Evolutionary conservation across 2,113 vertebrate species (phyloP).

Genomic region (Andinoacara biseriatus): DNA sequence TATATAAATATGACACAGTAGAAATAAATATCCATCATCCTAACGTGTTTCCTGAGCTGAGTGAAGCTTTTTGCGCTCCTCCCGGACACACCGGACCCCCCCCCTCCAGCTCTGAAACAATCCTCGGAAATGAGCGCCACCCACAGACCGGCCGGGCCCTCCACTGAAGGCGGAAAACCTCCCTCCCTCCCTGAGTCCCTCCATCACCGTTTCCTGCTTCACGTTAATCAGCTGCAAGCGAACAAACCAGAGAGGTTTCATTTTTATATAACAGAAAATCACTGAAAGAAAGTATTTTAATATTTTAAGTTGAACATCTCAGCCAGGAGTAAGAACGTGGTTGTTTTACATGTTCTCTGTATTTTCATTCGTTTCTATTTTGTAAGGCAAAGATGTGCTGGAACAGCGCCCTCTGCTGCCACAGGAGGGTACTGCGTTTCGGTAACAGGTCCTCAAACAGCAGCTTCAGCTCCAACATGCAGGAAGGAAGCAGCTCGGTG

Average conservation of each 20-base stretch:
- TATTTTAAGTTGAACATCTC: too few species aligned
- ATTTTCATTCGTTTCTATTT: neutral
- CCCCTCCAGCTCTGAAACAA: conserved; percentile 63
- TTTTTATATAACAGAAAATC: too few species aligned
- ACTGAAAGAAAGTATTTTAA: too few species aligned
- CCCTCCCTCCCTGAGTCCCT: conserved; percentile 1
- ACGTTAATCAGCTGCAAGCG: neutral
- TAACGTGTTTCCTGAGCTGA: too few species aligned
- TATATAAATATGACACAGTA: too few species aligned
- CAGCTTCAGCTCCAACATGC: too few species aligned
- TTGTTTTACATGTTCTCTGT: neutral
- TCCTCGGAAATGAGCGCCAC: conserved; percentile 73
- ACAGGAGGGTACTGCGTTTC: neutral
- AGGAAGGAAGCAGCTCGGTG: too few species aligned
- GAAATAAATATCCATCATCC: too few species aligned
- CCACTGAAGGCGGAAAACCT: neutral
- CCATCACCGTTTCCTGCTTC: neutral
- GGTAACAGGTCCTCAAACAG: neutral
- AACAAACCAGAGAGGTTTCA: too few species aligned
- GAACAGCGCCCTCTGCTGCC: neutral
- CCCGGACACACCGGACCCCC: too few species aligned
- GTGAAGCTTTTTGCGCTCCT: too few species aligned
- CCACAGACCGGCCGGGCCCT: neutral
- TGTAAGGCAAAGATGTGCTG: neutral
- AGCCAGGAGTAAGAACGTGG: too few species aligned